A percentile compares a stretch with the other conserved stretches of the same genome.
phyloP scores from a whole-genome alignment of 2,113 vertebrate species.

The mouse (Mus musculus) region DNA sequence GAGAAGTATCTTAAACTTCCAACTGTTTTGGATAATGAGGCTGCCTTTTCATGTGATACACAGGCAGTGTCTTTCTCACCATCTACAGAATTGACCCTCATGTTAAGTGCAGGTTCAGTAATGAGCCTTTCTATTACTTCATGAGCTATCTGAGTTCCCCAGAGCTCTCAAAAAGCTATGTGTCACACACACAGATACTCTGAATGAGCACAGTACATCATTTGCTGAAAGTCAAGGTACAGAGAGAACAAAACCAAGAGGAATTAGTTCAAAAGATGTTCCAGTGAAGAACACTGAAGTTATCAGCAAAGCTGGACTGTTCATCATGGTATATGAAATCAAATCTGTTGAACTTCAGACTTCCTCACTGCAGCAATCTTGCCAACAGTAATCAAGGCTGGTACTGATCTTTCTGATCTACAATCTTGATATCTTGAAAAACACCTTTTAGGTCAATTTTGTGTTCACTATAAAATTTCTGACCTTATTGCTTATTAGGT shows the following conservation, averaged over 20 bases:
- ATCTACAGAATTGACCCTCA: neutral
- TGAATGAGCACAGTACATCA: neutral
- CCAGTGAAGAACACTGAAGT: constrained; percentile 11
- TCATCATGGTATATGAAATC: constrained; percentile 38
- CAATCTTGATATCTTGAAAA: constrained; percentile 54
- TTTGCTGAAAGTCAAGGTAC: constrained; percentile 32
- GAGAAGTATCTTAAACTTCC: constrained; percentile 18
- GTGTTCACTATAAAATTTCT: neutral
- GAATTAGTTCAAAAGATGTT: constrained; percentile 38
- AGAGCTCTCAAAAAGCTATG: neutral
- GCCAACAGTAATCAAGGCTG: constrained; percentile 16
- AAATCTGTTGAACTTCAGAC: constrained; percentile 28
- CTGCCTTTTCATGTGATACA: constrained; percentile 24
- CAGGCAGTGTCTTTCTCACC: neutral
- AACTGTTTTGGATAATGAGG: constrained; percentile 43
- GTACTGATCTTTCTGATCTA: constrained; percentile 39
- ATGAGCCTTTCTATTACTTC: neutral
- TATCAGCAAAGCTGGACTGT: constrained; percentile 36
- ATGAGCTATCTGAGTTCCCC: neutral
- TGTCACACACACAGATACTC: no score
- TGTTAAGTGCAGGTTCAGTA: neutral
- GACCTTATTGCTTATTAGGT: constrained; percentile 18
- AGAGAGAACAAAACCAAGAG: constrained; percentile 29
- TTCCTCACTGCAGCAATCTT: constrained; percentile 38
- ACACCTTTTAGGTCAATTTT: neutral